These are phyloP conservation scores for Venustaconcha ellipsiformis DNA, from an alignment of 1,140 invertebrate genomes.

Conservation along the genomic window DNA sequence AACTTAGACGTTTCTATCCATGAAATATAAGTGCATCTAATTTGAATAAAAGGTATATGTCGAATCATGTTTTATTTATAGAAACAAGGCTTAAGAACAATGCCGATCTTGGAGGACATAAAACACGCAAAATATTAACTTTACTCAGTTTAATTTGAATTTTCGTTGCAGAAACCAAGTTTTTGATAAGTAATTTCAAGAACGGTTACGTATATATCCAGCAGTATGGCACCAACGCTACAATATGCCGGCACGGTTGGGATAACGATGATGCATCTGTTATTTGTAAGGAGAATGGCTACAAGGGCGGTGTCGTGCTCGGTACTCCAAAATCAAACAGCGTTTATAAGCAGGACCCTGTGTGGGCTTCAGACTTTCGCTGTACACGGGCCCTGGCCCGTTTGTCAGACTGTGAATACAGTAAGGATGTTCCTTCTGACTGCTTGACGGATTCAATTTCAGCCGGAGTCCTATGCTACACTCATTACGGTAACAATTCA, in stretches of 20 bases:
- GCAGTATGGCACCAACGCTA: slow-evolving; percentile 10
- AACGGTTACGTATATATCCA: slow-evolving; percentile 10
- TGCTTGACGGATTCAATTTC: slow-evolving; percentile 5
- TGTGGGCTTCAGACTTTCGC: slow-evolving; percentile 14
- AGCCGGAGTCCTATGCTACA: slow-evolving; percentile 20
- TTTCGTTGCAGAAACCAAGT: slow-evolving; percentile 13
- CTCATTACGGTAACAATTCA: too few species aligned
- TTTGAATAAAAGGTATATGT: too few species aligned
- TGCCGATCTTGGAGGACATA: too few species aligned
- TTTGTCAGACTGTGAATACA: slow-evolving; percentile 12
- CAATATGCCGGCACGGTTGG: slow-evolving; percentile 13
- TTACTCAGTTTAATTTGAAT: neutral
- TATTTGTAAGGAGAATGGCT: slow-evolving; percentile 13
- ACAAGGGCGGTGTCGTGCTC: slow-evolving; percentile 8
- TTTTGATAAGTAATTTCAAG: slow-evolving; percentile 2
- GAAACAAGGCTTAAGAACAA: too few species aligned
- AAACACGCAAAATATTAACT: neutral
- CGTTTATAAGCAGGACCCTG: slow-evolving; percentile 10
- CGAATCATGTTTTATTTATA: too few species aligned
- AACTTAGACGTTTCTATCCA: too few species aligned
- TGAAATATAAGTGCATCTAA: too few species aligned
- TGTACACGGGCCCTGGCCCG: slow-evolving; percentile 9
- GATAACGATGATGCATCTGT: slow-evolving; percentile 21
- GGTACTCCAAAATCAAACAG: neutral
- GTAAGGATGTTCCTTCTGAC: slow-evolving; percentile 6